Conservation (phyloP, 2,888 invertebrate genomes). For the Capitulum mitella region DNA sequence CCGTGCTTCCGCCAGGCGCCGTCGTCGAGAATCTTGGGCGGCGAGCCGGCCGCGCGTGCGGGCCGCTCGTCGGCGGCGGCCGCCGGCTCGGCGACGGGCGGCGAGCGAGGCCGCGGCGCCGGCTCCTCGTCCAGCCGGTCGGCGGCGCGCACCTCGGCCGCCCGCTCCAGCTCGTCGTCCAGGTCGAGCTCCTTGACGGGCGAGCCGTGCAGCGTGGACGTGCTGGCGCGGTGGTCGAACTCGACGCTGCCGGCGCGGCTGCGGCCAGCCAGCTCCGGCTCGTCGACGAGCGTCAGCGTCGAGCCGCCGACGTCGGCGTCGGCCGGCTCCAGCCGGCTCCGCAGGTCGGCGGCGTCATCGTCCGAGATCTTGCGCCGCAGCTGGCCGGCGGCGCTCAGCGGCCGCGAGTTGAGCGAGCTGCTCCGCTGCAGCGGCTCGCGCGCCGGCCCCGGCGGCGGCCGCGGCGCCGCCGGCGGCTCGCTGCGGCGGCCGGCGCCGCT, state of each 20-base stretch:
- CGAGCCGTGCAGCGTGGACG: slow-evolving; percentile 7
- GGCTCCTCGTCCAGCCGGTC: too few relatives aligned
- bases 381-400: not conserved
- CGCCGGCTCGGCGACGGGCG: not conserved
- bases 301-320: not conserved
- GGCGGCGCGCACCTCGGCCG: not conserved
- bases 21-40: not conserved
- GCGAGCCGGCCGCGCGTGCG: not conserved
- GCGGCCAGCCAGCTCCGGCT: not conserved
- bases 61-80: not conserved
- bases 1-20: not conserved
- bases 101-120: not conserved
- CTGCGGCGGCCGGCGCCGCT: not conserved
- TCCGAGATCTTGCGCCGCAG: slow-evolving; percentile 4
- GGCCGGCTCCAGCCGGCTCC: not conserved
- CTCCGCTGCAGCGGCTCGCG: slow-evolving; percentile 14
- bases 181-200: slow-evolving; percentile 8
- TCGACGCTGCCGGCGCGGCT: not conserved
- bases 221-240: slow-evolving; percentile 1
- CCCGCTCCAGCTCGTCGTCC: not conserved
- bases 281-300: slow-evolving; percentile 8
- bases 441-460: not conserved
- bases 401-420: slow-evolving; percentile 22
- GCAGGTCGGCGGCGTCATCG: not conserved
- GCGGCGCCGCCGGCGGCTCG: not conserved